Evolutionary conservation across 2,888 invertebrate genomes (phyloP), one percentile per base, ranked within the genome.

Genomic region (Allacma fusca): DNA sequence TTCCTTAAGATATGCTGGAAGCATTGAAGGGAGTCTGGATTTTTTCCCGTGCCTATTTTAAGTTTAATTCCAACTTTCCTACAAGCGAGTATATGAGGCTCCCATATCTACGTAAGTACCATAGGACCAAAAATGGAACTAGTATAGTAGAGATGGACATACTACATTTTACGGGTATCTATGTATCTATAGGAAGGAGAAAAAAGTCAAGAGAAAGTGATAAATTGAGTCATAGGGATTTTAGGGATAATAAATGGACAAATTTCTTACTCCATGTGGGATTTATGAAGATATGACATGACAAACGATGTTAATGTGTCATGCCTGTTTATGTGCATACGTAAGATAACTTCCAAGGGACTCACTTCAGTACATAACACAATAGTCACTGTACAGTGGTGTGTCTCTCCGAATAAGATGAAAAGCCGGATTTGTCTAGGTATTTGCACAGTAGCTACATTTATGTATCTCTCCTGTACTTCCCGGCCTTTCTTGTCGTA

Each of bases 291-390:
- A 68, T 29, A 34, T 40, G 68, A 40, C 68, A 40, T 68, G 68
- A 68, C 68, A 68, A 68, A 68, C 40, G 68, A 68, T 40, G 68
- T 68, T 68, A 68, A 68, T 68, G 68, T 68, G 68, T 68, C 68
- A 68, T 68, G 43, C 40, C 40, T 43, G 40, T 68, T 21, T 68
- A n/a, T 68, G 40, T 23, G 16, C 19, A 50, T 16, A 16, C 19
- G 2, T 16, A 50, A 50, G 19, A n/a, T 13, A 50, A 50, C 50
- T 50, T 50, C 4, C 50, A 50, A 50, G 34, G 9, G 34, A 34
- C 34, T 4, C 34, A 34, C 34, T n/a, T 34, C 34, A 34, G 9
- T 34, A 34, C 34, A 9, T 7, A 34, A 34, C 34, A 34, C 34
- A 34, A 34, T 34, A 9, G 34, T 34, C 5, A 34, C 34, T 34